Evolutionary conservation across 2,888 invertebrate species (phyloP).

Genomic region (Caenorhabditis japonica): DNA sequence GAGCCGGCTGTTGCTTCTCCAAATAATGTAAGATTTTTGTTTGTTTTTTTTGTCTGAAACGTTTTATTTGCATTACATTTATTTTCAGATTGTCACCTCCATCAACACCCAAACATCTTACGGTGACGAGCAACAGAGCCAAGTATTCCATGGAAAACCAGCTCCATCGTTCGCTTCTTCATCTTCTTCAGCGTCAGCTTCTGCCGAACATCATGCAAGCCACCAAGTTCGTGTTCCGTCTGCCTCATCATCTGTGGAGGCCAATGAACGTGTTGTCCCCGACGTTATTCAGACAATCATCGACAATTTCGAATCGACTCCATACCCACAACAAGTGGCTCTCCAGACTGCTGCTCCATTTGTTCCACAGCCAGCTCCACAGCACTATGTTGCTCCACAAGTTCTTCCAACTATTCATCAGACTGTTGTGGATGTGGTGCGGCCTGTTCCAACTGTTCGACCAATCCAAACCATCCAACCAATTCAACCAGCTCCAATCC

Average conservation of each 20-base stretch:
- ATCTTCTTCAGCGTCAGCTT: conserved; percentile 28
- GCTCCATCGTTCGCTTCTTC: conserved; percentile 3
- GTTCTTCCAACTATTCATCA: conserved; percentile 12
- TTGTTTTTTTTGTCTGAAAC: too few species aligned
- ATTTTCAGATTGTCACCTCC: conserved; percentile 28
- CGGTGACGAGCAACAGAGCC: conserved; percentile 29
- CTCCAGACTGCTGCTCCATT: conserved; percentile 33
- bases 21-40: conserved; percentile 46
- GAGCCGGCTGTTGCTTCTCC: conserved; percentile 39
- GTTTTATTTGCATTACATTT: background rate
- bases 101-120: conserved; percentile 34
- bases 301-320: conserved; percentile 31
- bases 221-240: conserved; percentile 44
- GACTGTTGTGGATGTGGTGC: conserved; percentile 18
- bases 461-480: conserved; percentile 23
- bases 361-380: conserved; percentile 25
- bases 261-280: conserved; percentile 34
- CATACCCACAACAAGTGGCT: conserved; percentile 40
- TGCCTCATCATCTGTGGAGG: conserved; percentile 35
- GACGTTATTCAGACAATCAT: conserved; percentile 30
- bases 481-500: conserved; percentile 30
- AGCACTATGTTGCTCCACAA: conserved; percentile 7
- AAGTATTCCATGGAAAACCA: conserved; percentile 11
- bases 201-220: conserved; percentile 25
- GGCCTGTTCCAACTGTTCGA: conserved; percentile 15